A percentile compares a stretch with the other conserved stretches of the same genome.
phyloP scores from a whole-genome alignment of 2,888 invertebrate species.

The Ernsta delagoae region DNA sequence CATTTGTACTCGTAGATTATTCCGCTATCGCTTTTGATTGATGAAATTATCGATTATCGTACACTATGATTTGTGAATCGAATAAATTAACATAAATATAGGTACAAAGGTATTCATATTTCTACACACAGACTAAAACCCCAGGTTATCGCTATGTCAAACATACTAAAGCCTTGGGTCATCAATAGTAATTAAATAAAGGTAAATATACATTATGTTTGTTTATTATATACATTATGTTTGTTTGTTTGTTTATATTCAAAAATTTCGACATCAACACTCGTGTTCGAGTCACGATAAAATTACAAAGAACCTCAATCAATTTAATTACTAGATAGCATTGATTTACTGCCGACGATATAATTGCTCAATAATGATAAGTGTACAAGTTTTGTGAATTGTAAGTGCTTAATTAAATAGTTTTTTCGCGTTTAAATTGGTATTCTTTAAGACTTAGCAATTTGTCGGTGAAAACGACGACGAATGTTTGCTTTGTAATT shows the following conservation, averaged over 20 bases:
- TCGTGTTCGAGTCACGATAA: slow-evolving; percentile 14
- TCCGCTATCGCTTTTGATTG: too few species aligned
- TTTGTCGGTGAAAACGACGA: background rate
- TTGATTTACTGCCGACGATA: slow-evolving; percentile 28
- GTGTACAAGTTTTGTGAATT: slow-evolving; percentile 35
- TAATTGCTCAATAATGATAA: slow-evolving; percentile 36
- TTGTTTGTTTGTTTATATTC: background rate
- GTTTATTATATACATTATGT: background rate
- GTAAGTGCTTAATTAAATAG: slow-evolving; percentile 22
- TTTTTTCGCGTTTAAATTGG: slow-evolving; percentile 5
- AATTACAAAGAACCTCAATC: slow-evolving; percentile 16
- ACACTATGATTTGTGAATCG: too few species aligned
- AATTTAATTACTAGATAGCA: slow-evolving; percentile 23
- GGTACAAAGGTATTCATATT: too few species aligned
- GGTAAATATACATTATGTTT: too few species aligned
- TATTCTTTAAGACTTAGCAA: background rate
- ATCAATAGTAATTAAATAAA: too few species aligned
- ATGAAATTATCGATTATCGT: too few species aligned
- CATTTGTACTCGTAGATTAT: too few species aligned
- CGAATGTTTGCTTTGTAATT: too few species aligned
- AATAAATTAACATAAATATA: too few species aligned
- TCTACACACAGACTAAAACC: too few species aligned
- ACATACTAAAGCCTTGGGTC: too few species aligned
- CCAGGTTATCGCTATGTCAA: too few species aligned
- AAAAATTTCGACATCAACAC: slow-evolving; percentile 1